Conservation (phyloP, 2,113 vertebrate species). For the Kryptolebias marmoratus region DNA sequence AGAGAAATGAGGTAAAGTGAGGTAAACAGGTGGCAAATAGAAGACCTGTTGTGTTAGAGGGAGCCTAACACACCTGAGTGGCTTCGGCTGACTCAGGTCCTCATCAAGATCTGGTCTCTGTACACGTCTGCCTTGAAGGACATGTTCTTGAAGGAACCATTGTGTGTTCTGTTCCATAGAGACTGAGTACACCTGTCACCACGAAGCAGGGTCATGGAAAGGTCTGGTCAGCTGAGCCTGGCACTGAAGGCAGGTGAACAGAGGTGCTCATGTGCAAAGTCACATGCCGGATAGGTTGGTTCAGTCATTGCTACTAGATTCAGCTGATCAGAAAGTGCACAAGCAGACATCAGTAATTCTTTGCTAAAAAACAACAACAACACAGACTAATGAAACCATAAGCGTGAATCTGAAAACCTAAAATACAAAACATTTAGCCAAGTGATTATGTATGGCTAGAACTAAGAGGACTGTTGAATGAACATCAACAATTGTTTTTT, state of each 20-base stretch:
- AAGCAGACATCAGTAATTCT: background rate
- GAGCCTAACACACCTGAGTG: constrained; percentile 57
- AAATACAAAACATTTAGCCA: constrained; percentile 7
- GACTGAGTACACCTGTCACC: constrained; percentile 53
- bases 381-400: background rate
- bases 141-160: constrained; percentile 55
- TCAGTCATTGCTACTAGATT: background rate
- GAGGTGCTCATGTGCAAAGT: constrained; percentile 27
- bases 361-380: background rate
- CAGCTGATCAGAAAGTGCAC: background rate
- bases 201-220: constrained; percentile 65
- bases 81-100: constrained; percentile 60
- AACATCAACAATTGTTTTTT: too few species aligned
- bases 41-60: constrained; percentile 41
- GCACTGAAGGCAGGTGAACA: constrained; percentile 36
- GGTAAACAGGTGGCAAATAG: constrained; percentile 66
- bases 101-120: constrained; percentile 41
- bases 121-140: constrained; percentile 36
- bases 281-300: background rate
- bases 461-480: too few species aligned
- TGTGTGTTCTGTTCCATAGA: constrained; percentile 41
- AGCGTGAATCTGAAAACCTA: background rate
- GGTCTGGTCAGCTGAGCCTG: constrained; percentile 56
- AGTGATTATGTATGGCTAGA: background rate
- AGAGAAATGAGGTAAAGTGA: constrained; percentile 57